These are phyloP conservation scores for Trochalopteron elliotii DNA, from an alignment of 2,113 vertebrate species.

Conservation along the genomic window DNA sequence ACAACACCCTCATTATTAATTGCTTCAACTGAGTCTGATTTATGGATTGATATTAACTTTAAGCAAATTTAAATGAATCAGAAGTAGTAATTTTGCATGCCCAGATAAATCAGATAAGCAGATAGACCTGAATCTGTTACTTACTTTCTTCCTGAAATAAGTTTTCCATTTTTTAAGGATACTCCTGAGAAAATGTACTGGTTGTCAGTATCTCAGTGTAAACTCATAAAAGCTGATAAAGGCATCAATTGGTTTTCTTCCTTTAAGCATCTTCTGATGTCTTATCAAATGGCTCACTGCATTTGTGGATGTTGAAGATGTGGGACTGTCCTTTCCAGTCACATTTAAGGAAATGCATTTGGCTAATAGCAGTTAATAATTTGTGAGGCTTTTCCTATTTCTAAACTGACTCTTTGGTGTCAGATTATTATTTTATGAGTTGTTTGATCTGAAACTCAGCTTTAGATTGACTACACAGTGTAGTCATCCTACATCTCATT, in stretches of 20 bases:
- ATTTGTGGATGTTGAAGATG: not conserved
- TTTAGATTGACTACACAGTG: not conserved
- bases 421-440: not conserved
- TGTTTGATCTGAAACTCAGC: not conserved
- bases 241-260: not conserved
- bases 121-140: not conserved
- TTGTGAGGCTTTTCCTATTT: not conserved
- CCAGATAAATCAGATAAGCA: not conserved
- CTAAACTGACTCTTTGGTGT: not conserved
- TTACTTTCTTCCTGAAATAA: not conserved
- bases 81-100: not conserved
- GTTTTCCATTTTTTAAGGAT: not conserved
- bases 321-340: not conserved
- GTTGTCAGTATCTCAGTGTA: not conserved
- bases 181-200: not conserved
- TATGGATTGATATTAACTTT: not conserved
- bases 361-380: not conserved
- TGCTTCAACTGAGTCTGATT: slow-evolving; percentile 21
- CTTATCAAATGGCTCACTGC: not conserved
- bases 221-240: not conserved
- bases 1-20: slow-evolving; percentile 1
- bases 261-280: not conserved
- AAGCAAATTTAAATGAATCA: not conserved
- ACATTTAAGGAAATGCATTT: not conserved
- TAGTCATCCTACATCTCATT: not conserved